Evolutionary conservation across 2,797 vertebrate species (phyloP).

Genomic region (Microhierax caerulescens): DNA sequence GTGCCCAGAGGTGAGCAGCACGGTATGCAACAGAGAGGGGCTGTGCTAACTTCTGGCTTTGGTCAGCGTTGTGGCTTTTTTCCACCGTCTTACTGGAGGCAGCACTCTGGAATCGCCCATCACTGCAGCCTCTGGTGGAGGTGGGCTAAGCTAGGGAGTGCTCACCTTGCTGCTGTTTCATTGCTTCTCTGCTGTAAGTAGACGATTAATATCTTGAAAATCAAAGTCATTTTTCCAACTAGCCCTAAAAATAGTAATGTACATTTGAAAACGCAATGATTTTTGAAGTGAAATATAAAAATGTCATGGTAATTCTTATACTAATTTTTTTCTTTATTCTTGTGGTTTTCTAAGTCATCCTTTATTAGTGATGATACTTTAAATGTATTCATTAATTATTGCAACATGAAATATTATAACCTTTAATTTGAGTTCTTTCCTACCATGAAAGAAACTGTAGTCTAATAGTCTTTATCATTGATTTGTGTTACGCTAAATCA

Average conservation of each 20-base stretch:
- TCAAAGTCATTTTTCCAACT: background rate
- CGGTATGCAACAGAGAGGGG: too few species aligned
- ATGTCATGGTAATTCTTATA: background rate
- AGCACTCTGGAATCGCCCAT: background rate
- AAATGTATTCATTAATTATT: slow-evolving; percentile 15
- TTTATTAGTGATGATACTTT: background rate
- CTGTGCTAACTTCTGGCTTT: background rate
- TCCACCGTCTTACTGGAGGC: background rate
- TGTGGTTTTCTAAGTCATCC: background rate
- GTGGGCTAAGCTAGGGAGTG: background rate
- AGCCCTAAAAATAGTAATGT: background rate
- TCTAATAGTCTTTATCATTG: background rate
- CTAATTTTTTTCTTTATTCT: background rate
- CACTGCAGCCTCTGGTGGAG: background rate
- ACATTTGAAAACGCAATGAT: background rate
- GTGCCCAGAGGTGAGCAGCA: background rate
- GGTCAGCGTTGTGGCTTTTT: background rate
- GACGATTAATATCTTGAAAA: background rate
- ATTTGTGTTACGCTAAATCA: background rate
- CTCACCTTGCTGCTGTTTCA: background rate
- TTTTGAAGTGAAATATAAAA: background rate
- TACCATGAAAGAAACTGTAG: background rate
- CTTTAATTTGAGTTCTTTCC: background rate
- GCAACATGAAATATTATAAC: background rate
- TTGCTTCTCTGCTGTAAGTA: background rate